phyloP scores from a whole-genome alignment of 2,797 vertebrate species.

The Linurgus olivaceus region DNA sequence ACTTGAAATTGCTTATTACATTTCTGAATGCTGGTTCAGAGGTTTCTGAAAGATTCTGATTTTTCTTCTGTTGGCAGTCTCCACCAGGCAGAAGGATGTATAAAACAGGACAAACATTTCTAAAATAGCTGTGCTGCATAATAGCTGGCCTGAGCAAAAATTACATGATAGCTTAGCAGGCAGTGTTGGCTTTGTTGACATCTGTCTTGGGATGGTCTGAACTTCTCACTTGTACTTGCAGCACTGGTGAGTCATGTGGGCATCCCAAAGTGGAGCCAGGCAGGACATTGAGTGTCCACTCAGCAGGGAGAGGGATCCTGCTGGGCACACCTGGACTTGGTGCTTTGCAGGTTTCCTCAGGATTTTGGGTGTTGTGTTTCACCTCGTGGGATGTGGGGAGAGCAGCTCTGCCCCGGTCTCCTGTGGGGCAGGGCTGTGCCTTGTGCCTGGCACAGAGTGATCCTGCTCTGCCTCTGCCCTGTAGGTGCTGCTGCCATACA shows the following conservation, averaged over 20 bases:
- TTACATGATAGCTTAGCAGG: background rate
- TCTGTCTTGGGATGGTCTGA: background rate
- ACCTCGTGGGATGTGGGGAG: background rate
- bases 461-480: background rate
- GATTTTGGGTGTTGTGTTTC: background rate
- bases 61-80: background rate
- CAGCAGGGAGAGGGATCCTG: background rate
- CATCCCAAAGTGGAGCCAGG: background rate
- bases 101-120: background rate
- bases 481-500: conserved; percentile 12
- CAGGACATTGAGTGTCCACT: rapidly evolving
- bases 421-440: background rate
- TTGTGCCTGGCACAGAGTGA: background rate
- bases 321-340: background rate
- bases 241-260: background rate
- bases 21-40: background rate
- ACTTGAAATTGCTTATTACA: background rate
- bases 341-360: background rate
- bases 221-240: background rate
- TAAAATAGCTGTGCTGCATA: conserved; percentile 5
- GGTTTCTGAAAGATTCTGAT: background rate
- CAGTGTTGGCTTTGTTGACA: background rate
- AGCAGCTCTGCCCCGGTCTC: background rate
- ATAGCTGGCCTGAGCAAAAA: conserved; percentile 5
- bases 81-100: background rate